Evolutionary conservation across 2,113 vertebrate genomes (phyloP), one percentile per base, ranked within the genome.

Genomic region (Alligator sinensis): DNA sequence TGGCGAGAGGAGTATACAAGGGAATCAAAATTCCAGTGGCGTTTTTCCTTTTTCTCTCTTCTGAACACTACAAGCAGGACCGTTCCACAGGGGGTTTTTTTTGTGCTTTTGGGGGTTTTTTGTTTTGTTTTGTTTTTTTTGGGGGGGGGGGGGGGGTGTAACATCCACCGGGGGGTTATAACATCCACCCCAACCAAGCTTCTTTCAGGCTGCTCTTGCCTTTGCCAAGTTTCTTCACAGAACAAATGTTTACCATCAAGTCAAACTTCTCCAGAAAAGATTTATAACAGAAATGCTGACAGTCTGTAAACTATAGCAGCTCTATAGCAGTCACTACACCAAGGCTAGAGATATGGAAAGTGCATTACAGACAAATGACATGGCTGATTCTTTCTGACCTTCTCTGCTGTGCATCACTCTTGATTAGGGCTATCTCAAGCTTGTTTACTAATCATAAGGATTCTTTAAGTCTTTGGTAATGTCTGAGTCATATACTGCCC

Each of bases 401-500:
- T 95, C 90, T 86, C 21, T 59, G 64, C 14, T 11, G 34, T 30
- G 61, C 77, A 47, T 88, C 82, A 77, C 83, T 58, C 88, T 87
- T 86, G 88, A 95, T 93, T 70, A 95, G 34, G 89, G 81, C 82
- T 94, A 91, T 93, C 90, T 95, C 87, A 25, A 86, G 61, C 15
- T 1, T 95, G 88, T 93, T 97, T 95, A 91, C 90, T 89, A 92
- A 86, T 76, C 80, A 80, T 77, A 80, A 77, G 87, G 94, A 78
- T 94, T 61, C 91, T 89, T 95, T 89, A 92, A 94, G 80, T 93
- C 82, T 89, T 76, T 0, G 2, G 86, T 94, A 94, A 82, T 1
- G 9, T 63, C 90, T 84, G 80, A 97, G 88, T 96, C 87, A 95
- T 80, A 80, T 2, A 3, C 68, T 63, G 84, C 60, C 90, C 82